Base-by-base conservation (phyloP, 2,797 vertebrate genomes). In the Pterois miles region DNA sequence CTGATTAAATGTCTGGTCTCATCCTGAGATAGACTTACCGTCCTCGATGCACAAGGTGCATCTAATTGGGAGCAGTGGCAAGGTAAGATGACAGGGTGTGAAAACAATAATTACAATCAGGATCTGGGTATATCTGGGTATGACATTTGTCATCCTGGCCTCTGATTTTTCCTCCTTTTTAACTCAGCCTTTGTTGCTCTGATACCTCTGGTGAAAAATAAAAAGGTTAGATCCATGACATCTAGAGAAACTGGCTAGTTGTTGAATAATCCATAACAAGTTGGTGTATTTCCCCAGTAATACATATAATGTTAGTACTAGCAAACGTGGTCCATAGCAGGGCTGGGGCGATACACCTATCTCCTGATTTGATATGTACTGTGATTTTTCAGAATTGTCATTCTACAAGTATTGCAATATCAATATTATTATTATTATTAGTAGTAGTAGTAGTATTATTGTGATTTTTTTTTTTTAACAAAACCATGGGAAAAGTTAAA, bases 51-150 rank as follows among this genome's bases (percentile, higher is more conserved):
- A 75, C 62, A 76, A 40, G 65, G 66, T 64, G 63, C 75, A 79
- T 70, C 63, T 85, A 78, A 85, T 86, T 78, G 14, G 27, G 69
- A 69, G 10, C 23, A 62, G 64, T 75, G 81, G 68, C 71, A 79
- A 71, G 62, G 77, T 78, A 70, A 82, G 65, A 67, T 2, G 12
- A 80, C 68, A 62, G 34, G 65, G 38, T 65, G 20, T 65, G 63
- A 40, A 80, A 67, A 74, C 25, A 53, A 59, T 81, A 81, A 89
- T 91, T 87, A 72, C 58, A 82, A 80, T 86, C 74, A 80, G 75
- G 52, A 50, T 78, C 50, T 4, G 16, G 12, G 60, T 82, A n/a
- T 68, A 70, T 65, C 40, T 78, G 43, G 57, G 69, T 54, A 22
- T 74, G 57, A 74, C 38, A 63, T 54, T 52, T 79, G 52, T 79